phyloP scores from a whole-genome alignment of 2,888 invertebrate genomes.

The Notodonta ziczac region DNA sequence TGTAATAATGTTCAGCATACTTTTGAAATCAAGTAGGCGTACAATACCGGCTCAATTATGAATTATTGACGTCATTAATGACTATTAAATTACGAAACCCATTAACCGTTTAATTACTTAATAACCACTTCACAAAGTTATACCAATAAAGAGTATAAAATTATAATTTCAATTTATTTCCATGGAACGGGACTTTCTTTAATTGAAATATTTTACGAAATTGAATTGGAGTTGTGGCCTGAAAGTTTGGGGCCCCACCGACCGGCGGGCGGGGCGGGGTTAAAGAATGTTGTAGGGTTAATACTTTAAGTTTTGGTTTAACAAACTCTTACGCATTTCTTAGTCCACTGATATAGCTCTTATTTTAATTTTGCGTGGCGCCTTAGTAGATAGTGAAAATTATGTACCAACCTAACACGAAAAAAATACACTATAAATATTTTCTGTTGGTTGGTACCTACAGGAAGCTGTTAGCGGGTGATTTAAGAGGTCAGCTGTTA shows the following conservation, averaged over 20 bases:
- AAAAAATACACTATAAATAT: too few species aligned
- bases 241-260: conserved; percentile 25
- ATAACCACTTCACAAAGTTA: conserved; percentile 9
- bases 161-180: conserved; percentile 18
- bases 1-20: background rate
- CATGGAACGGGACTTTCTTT: conserved; percentile 17
- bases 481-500: too few species aligned
- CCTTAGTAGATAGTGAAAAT: too few species aligned
- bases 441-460: too few species aligned
- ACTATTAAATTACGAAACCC: background rate
- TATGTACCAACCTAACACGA: too few species aligned
- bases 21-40: background rate
- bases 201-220: conserved; percentile 30
- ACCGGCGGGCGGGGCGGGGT: conserved; percentile 22
- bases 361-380: too few species aligned
- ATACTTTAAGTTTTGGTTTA: conserved; percentile 5
- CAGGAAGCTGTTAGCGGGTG: too few species aligned
- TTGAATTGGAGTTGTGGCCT: conserved; percentile 24
- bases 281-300: conserved; percentile 27
- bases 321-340: background rate
- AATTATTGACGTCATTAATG: conserved; percentile 1
- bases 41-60: background rate
- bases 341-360: background rate
- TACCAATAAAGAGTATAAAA: conserved; percentile 9
- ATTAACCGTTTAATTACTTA: conserved; percentile 6